Conservation (phyloP, 1,140 invertebrate genomes). For the Brachystomella parvula region DNA sequence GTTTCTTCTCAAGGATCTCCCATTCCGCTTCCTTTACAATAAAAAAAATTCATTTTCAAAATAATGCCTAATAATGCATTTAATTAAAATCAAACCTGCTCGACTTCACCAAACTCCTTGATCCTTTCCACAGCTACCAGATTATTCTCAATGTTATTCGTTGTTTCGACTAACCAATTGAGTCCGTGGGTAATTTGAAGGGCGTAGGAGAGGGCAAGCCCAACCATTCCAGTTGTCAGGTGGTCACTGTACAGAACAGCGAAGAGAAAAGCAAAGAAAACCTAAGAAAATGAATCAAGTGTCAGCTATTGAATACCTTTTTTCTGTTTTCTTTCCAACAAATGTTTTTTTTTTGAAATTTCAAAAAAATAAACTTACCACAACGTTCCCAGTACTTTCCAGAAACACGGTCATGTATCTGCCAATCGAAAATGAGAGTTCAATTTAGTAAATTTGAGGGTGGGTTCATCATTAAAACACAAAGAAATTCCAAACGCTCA, state of each 20-base stretch:
- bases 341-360: no score
- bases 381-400: conserved; percentile 4
- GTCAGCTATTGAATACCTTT: no score
- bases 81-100: conserved; percentile 6
- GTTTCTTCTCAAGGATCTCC: neutral
- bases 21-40: neutral
- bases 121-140: conserved; percentile 16
- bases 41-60: neutral
- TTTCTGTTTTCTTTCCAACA: no score
- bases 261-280: conserved; percentile 12
- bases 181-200: conserved; percentile 7
- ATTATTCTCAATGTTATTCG: conserved; percentile 6
- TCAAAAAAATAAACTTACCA: no score
- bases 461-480: neutral
- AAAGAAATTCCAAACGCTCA: neutral
- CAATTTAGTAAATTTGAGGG: neutral
- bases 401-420: conserved; percentile 6
- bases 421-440: neutral
- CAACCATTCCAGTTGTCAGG: conserved; percentile 11
- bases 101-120: conserved; percentile 2
- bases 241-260: neutral
- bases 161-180: conserved; percentile 11
- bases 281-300: no score
- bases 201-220: conserved; percentile 10
- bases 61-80: neutral